Evolutionary conservation across 2,888 invertebrate genomes (phyloP).

Genomic region (Geotrupes spiniger): DNA sequence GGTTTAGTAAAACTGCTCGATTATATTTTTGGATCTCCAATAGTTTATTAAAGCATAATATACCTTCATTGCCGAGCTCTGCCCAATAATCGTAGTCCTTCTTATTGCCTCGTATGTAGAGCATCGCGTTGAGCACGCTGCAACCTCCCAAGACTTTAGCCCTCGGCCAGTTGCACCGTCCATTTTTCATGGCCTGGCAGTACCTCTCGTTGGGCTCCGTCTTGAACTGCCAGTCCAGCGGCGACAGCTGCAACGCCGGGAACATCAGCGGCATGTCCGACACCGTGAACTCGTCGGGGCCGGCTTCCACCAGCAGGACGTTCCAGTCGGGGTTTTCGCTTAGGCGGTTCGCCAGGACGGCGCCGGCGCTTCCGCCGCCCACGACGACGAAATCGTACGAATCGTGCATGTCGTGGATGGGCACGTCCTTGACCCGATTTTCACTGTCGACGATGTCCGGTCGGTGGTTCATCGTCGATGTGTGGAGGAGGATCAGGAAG

Average conservation of each 20-base stretch:
- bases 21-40: no score
- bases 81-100: conserved; percentile 69
- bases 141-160: conserved; percentile 79
- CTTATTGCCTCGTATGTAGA: conserved; percentile 63
- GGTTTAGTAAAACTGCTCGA: no score
- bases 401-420: conserved; percentile 54
- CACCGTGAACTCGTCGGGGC: conserved; percentile 66
- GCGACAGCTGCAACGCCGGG: conserved; percentile 67
- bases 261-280: conserved; percentile 72
- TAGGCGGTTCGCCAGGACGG: conserved; percentile 74
- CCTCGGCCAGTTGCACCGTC: conserved; percentile 71
- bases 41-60: no score
- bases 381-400: conserved; percentile 78
- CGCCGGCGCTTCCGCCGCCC: conserved; percentile 80
- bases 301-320: conserved; percentile 77
- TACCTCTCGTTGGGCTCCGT: conserved; percentile 68
- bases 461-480: conserved; percentile 61
- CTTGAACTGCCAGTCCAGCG: conserved; percentile 79
- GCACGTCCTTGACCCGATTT: conserved; percentile 59
- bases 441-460: conserved; percentile 70
- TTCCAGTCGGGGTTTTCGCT: conserved; percentile 72
- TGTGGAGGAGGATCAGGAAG: conserved; percentile 62
- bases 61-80: conserved; percentile 57
- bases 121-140: conserved; percentile 86
- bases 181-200: conserved; percentile 66